phyloP scores from a whole-genome alignment of 2,797 vertebrate genomes.

The Sylvilagus floridanus region DNA sequence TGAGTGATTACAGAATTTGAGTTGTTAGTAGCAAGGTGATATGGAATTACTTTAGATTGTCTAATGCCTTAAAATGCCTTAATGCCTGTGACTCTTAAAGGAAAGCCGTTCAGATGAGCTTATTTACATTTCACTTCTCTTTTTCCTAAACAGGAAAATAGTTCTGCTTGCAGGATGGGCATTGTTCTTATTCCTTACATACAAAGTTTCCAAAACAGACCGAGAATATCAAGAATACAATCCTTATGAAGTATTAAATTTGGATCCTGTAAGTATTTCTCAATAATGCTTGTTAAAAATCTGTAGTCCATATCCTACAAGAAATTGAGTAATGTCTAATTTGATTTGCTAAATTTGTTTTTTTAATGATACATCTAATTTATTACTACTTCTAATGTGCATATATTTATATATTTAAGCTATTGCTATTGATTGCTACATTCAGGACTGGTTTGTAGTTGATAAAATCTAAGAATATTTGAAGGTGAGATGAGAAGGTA shows the following conservation, averaged over 20 bases:
- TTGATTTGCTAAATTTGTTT: constrained; percentile 53
- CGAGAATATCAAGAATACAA: constrained; percentile 99
- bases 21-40: not conserved
- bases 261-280: constrained; percentile 94
- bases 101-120: constrained; percentile 35
- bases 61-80: constrained; percentile 23
- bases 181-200: constrained; percentile 96
- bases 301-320: not conserved
- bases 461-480: constrained; percentile 61
- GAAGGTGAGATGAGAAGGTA: constrained; percentile 50
- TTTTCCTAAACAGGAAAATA: constrained; percentile 92
- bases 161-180: constrained; percentile 97
- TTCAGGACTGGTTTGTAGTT: constrained; percentile 63
- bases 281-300: constrained; percentile 53
- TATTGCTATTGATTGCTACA: constrained; percentile 32
- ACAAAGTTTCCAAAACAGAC: constrained; percentile 99
- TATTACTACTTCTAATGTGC: constrained; percentile 22
- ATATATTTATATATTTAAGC: not conserved
- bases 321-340: constrained; percentile 47
- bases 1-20: constrained; percentile 28
- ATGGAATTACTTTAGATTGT: not conserved
- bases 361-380: constrained; percentile 41
- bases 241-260: constrained; percentile 97
- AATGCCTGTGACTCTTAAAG: constrained; percentile 18
- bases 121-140: constrained; percentile 59